phyloP scores from a whole-genome alignment of 2,113 vertebrate genomes.

The Ranitomeya variabilis region DNA sequence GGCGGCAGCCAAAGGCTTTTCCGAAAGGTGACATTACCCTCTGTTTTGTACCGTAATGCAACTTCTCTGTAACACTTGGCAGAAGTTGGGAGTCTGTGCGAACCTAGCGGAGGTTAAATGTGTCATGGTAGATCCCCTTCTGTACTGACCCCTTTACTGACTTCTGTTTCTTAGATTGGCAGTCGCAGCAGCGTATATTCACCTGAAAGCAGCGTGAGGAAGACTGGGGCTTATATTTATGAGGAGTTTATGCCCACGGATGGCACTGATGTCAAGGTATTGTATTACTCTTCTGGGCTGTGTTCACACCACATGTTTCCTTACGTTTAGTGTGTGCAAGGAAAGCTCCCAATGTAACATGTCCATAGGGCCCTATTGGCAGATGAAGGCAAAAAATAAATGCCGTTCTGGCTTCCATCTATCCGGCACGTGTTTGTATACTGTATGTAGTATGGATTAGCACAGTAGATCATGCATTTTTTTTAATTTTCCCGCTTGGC shows the following conservation, averaged over 20 bases:
- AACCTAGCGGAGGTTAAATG: no score
- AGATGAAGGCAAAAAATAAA: no score
- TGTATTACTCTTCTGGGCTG: not conserved
- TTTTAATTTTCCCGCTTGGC: no score
- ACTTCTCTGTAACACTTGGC: not conserved
- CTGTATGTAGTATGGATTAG: no score
- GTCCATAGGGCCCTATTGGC: no score
- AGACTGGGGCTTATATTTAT: constrained; percentile 91
- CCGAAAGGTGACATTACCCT: constrained; percentile 75
- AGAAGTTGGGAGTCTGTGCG: no score
- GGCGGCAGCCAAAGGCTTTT: constrained; percentile 90
- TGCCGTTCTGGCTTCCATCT: no score
- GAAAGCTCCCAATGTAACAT: no score
- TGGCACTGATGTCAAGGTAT: constrained; percentile 91
- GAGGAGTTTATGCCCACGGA: constrained; percentile 93
- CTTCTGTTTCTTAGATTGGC: constrained; percentile 79
- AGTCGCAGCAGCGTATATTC: constrained; percentile 92
- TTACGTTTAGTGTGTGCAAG: no score
- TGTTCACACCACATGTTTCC: no score
- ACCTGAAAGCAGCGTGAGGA: constrained; percentile 87
- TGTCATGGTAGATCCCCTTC: not conserved
- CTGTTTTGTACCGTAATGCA: not conserved
- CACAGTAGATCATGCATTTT: no score
- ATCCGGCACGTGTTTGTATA: no score
- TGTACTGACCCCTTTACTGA: not conserved